Evolutionary conservation across 2,888 invertebrate species (phyloP).

Genomic region (Mythimna ferrago): DNA sequence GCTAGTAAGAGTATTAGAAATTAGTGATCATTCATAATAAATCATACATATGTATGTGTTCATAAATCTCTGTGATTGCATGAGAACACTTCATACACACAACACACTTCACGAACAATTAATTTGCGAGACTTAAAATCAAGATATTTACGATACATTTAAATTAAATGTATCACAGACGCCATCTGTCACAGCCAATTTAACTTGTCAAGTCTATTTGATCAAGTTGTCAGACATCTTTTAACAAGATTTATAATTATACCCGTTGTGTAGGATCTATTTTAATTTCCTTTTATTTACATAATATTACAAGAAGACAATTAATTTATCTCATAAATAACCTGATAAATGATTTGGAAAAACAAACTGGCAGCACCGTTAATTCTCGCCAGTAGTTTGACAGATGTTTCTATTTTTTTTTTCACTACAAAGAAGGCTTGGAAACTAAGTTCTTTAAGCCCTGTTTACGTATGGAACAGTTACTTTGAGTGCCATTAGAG

Average conservation of each 20-base stretch:
- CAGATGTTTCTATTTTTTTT: neutral
- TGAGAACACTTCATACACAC: constrained; percentile 41
- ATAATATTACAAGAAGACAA: constrained; percentile 27
- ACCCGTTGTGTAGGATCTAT: constrained; percentile 17
- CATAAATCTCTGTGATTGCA: constrained; percentile 55
- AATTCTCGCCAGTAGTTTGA: neutral
- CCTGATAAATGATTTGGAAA: constrained; percentile 17
- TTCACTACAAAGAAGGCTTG: no score
- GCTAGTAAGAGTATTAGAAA: constrained; percentile 59
- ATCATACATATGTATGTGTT: constrained; percentile 57
- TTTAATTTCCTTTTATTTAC: constrained; percentile 29
- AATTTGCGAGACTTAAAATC: constrained; percentile 33
- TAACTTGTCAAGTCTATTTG: constrained; percentile 37
- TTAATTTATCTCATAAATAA: constrained; percentile 34
- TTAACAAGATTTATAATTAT: constrained; percentile 37
- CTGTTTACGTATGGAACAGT: no score
- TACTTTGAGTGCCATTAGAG: no score
- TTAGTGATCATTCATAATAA: constrained; percentile 60
- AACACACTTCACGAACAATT: constrained; percentile 37
- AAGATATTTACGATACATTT: constrained; percentile 42
- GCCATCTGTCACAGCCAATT: constrained; percentile 52
- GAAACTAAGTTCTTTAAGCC: no score
- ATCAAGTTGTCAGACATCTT: constrained; percentile 44
- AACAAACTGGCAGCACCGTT: constrained; percentile 13
- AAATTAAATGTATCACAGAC: constrained; percentile 37